phyloP scores from a whole-genome alignment of 1,140 invertebrate genomes.

The Danaus plexippus region DNA sequence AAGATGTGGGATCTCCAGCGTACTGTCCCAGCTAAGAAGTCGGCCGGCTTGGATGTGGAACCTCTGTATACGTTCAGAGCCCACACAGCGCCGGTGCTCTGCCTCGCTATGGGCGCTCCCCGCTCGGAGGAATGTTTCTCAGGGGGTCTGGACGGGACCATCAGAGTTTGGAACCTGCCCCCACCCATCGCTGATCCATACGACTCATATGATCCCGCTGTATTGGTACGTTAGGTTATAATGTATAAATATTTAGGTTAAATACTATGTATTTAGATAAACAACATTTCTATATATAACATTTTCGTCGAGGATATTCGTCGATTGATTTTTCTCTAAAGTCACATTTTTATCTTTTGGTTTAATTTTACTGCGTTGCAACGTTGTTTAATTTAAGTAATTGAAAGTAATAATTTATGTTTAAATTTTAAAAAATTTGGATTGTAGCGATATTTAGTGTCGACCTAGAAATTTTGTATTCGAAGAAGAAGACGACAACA shows the following conservation, averaged over 20 bases:
- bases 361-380: too few species aligned
- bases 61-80: constrained; percentile 98
- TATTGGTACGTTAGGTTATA: constrained; percentile 78
- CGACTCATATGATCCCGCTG: constrained; percentile 95
- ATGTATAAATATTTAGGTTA: not conserved
- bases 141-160: constrained; percentile 92
- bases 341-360: too few species aligned
- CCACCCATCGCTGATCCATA: constrained; percentile 97
- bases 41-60: constrained; percentile 96
- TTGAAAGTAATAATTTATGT: too few species aligned
- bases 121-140: constrained; percentile 97
- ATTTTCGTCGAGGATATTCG: too few species aligned
- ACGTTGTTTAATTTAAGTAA: too few species aligned
- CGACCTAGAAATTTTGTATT: too few species aligned
- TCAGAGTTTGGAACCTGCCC: constrained; percentile 97
- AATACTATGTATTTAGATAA: not conserved
- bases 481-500: too few species aligned
- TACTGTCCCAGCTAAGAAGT: constrained; percentile 97
- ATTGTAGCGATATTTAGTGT: too few species aligned
- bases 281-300: too few species aligned
- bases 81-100: constrained; percentile 93
- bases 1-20: constrained; percentile 99
- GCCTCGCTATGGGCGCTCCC: constrained; percentile 90
- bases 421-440: too few species aligned
- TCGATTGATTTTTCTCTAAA: too few species aligned